phyloP scores from a whole-genome alignment of 2,888 invertebrate species.

The Cremastobaeus sp. region DNA sequence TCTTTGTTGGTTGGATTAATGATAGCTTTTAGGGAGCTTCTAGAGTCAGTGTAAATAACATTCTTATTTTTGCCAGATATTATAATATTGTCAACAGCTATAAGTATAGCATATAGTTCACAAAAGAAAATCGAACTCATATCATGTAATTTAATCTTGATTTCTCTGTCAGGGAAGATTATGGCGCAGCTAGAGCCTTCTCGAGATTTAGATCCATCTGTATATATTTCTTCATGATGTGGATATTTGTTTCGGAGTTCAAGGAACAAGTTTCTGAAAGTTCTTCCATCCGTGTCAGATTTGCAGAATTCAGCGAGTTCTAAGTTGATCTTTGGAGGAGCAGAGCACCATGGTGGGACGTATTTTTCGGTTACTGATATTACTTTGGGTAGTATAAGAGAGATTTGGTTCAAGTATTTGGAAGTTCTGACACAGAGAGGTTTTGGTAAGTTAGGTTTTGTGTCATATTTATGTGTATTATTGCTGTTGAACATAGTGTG shows the following conservation, averaged over 20 bases:
- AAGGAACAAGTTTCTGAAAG: no score
- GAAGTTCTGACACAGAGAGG: not conserved
- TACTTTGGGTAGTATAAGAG: no score
- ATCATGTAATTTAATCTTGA: not conserved
- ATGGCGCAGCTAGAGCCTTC: not conserved
- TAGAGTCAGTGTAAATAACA: no score
- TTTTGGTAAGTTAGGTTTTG: not conserved
- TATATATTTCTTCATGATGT: not conserved
- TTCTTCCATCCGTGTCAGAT: no score
- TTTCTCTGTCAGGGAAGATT: not conserved
- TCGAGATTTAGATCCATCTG: slow-evolving; percentile 1
- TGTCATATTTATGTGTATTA: not conserved
- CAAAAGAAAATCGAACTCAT: not conserved
- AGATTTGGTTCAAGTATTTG: not conserved
- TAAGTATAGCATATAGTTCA: not conserved
- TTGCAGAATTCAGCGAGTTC: not conserved
- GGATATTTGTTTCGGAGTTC: no score
- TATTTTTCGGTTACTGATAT: no score
- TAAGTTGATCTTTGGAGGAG: not conserved
- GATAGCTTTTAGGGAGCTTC: no score
- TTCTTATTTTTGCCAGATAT: no score
- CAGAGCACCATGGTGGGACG: no score
- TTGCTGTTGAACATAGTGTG: not conserved
- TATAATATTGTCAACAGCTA: not conserved
- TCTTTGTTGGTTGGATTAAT: slow-evolving; percentile 8